A percentile compares a stretch with the other conserved stretches of the same genome.
phyloP scores from a whole-genome alignment of 2,888 invertebrate species.

The Brenthis ino region DNA sequence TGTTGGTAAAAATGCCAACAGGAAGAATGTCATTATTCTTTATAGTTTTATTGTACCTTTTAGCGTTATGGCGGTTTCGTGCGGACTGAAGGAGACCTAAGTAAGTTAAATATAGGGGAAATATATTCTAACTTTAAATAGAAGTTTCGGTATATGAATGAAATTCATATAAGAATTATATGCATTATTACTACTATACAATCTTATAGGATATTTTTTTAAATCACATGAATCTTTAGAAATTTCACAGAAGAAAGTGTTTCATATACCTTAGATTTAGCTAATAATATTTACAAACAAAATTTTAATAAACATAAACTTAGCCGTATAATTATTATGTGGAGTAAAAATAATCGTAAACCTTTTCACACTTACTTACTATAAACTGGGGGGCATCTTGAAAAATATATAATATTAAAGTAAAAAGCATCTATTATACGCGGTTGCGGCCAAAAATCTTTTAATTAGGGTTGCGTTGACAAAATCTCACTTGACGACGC shows the following conservation, averaged over 20 bases:
- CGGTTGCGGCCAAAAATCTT: slow-evolving; percentile 55
- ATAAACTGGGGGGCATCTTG: slow-evolving; percentile 3
- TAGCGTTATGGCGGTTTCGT: background rate
- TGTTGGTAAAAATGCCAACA: slow-evolving; percentile 8
- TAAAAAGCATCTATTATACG: slow-evolving; percentile 38
- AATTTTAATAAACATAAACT: too few relatives aligned
- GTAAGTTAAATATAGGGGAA: background rate
- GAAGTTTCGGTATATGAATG: too few relatives aligned
- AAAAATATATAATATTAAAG: slow-evolving; percentile 29
- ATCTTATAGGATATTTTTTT: too few relatives aligned
- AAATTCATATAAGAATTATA: too few relatives aligned
- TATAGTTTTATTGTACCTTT: slow-evolving; percentile 13
- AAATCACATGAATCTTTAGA: too few relatives aligned
- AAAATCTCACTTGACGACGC: slow-evolving; percentile 45
- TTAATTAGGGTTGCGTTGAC: slow-evolving; percentile 61
- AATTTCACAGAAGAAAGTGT: too few relatives aligned
- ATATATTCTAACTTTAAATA: background rate
- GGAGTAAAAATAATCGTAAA: background rate
- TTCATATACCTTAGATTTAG: too few relatives aligned
- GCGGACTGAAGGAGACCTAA: background rate
- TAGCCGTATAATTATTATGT: too few relatives aligned
- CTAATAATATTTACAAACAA: too few relatives aligned
- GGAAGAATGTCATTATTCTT: slow-evolving; percentile 14
- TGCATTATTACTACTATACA: too few relatives aligned
- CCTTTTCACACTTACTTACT: background rate